These are phyloP conservation scores for Orthosia gracilis DNA, from an alignment of 2,888 invertebrate genomes.

Conservation along the genomic window DNA sequence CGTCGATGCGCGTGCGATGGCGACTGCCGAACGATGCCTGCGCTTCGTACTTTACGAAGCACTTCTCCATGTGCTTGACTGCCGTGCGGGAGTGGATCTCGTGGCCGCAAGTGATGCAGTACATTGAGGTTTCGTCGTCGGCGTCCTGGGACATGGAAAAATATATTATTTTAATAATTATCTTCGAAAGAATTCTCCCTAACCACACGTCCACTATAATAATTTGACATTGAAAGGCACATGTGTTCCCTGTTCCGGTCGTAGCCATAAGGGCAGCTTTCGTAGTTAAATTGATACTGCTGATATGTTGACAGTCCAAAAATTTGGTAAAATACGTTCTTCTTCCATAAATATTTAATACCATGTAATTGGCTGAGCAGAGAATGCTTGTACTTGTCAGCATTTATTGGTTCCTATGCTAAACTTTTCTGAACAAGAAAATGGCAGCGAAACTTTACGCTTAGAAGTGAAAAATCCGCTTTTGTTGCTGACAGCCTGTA, in stretches of 20 bases:
- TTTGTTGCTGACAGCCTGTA: background rate
- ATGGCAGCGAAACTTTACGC: too few relatives aligned
- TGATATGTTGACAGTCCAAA: background rate
- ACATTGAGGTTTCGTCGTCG: slow-evolving; percentile 95
- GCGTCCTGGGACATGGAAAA: slow-evolving; percentile 78
- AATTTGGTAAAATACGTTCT: too few relatives aligned
- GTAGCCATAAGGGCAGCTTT: background rate
- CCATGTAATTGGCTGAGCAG: too few relatives aligned
- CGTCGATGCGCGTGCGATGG: slow-evolving; percentile 98
- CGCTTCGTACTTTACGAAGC: slow-evolving; percentile 99
- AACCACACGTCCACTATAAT: too few relatives aligned
- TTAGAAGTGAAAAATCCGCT: background rate
- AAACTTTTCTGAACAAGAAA: too few relatives aligned
- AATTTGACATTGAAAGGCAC: background rate
- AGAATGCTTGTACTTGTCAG: too few relatives aligned
- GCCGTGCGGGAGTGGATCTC: slow-evolving; percentile 98
- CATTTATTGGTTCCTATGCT: too few relatives aligned
- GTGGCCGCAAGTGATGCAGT: slow-evolving; percentile 99
- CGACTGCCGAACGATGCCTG: slow-evolving; percentile 99
- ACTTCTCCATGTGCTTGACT: slow-evolving; percentile 99
- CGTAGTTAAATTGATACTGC: background rate
- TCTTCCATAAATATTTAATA: too few relatives aligned
- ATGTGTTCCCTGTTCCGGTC: background rate
- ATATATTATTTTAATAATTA: too few relatives aligned
- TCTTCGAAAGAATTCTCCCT: too few relatives aligned